Base-by-base conservation (phyloP, 2,113 vertebrate genomes). In the Xiphophorus couchianus region DNA sequence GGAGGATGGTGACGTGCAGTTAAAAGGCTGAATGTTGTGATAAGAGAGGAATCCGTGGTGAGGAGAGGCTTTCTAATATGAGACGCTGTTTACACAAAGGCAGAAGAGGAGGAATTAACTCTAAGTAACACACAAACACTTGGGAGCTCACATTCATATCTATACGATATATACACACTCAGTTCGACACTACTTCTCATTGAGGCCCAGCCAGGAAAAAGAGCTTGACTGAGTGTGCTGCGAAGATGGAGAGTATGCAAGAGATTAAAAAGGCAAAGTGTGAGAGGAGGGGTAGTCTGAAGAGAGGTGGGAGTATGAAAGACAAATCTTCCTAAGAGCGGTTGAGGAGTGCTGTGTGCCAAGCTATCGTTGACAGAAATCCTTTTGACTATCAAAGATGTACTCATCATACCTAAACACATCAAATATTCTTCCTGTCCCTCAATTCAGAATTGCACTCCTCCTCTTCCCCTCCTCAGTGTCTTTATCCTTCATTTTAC, bases 231-330 rank as follows among this genome's bases (percentile, higher is more conserved):
- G 77, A 85, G 82, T 60, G 83, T 28, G 83, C 67, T 76, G 78
- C 73, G 76, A 87, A 80, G 89, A 90, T 86, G 86, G 86, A 87
- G 82, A 84, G 84, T 81, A 84, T 87, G 79, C 71, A 27, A 79
- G 67, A 88, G 91, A 91, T 91, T 92, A 89, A 89, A 74, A 88
- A 90, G 83, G 89, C 87, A 83, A 87, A 70, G 82, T 73, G 74
- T 86, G 71, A 90, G 78, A 91, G 88, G 90, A 90, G 88, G 89
- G 88, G 84, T 83, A 88, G 88, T 91, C 86, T 84, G 88, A 69
- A 71, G 84, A 87, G 87, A 90, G 90, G 91, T 93, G 89, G 90
- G 91, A 92, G 89, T 91, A 89, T 92, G 91, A 91, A 92, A 93
- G 90, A 92, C 93, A 91, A 89, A 93, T 92, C 90, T 92, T 88